Percentiles rank a stretch among this genome's conserved stretches.
These are phyloP conservation scores for Antrozous pallidus DNA, from an alignment of 2,797 vertebrate genomes.

Conservation along the genomic window DNA sequence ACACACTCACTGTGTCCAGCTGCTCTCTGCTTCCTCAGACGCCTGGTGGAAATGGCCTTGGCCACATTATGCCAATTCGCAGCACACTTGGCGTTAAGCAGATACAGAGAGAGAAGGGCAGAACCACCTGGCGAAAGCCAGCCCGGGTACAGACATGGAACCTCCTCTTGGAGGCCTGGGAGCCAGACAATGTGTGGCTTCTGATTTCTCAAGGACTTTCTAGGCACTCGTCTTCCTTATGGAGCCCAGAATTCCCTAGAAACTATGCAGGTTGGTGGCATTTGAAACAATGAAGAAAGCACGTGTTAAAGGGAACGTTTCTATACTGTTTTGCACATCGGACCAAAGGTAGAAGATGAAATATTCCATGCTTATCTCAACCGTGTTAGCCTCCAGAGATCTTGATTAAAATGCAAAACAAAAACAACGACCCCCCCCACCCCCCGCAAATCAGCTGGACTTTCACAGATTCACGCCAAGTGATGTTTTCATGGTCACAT, in stretches of 20 bases:
- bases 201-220: background rate
- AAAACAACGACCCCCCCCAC: background rate
- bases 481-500: background rate
- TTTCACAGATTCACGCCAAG: background rate
- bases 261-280: background rate
- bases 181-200: background rate
- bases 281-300: conserved; percentile 9
- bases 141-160: background rate
- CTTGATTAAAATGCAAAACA: background rate
- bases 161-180: background rate
- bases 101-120: background rate
- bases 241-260: background rate
- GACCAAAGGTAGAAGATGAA: background rate
- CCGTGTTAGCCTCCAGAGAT: background rate
- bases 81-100: background rate
- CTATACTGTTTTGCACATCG: background rate
- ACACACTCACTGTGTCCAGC: background rate
- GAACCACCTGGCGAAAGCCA: background rate
- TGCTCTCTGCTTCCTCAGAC: background rate
- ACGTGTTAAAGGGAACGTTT: background rate
- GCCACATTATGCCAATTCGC: background rate
- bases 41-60: background rate
- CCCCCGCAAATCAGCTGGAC: background rate
- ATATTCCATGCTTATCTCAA: background rate
- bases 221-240: background rate